Percentiles rank a stretch among this genome's conserved stretches.
phyloP scores from a whole-genome alignment of 2,888 invertebrate genomes.

The Conchocele bisecta region DNA sequence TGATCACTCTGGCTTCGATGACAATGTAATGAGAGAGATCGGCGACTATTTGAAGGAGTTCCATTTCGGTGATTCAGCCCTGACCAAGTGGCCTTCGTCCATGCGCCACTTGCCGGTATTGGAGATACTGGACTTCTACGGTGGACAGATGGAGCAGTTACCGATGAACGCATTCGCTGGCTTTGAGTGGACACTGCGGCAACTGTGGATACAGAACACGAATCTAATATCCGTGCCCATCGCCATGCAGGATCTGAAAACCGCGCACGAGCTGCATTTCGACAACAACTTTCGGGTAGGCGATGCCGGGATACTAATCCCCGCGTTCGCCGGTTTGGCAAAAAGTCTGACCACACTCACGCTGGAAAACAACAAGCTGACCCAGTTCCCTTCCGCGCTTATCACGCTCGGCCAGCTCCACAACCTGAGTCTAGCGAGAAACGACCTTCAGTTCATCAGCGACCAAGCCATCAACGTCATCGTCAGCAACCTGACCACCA shows the following conservation, averaged over 20 bases:
- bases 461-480: constrained; percentile 52
- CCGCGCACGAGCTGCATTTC: constrained; percentile 50
- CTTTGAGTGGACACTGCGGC: constrained; percentile 53
- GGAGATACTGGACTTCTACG: constrained; percentile 42
- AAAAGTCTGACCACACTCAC: constrained; percentile 30
- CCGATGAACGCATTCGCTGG: constrained; percentile 54
- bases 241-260: constrained; percentile 49
- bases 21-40: constrained; percentile 42
- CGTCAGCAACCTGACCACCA: constrained; percentile 37
- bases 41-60: constrained; percentile 57
- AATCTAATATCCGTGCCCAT: constrained; percentile 48
- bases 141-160: constrained; percentile 40
- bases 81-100: constrained; percentile 48
- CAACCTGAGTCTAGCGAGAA: constrained; percentile 52
- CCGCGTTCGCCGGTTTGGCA: constrained; percentile 54
- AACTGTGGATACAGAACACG: constrained; percentile 53
- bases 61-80: constrained; percentile 44
- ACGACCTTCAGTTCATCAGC: constrained; percentile 57
- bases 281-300: constrained; percentile 55
- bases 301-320: constrained; percentile 58
- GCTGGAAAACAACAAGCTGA: constrained; percentile 57
- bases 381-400: constrained; percentile 55
- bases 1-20: constrained; percentile 8
- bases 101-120: constrained; percentile 54
- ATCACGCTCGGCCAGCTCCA: constrained; percentile 39